Conservation (phyloP, 1,140 invertebrate species). For the Lepidurus apus region DNA sequence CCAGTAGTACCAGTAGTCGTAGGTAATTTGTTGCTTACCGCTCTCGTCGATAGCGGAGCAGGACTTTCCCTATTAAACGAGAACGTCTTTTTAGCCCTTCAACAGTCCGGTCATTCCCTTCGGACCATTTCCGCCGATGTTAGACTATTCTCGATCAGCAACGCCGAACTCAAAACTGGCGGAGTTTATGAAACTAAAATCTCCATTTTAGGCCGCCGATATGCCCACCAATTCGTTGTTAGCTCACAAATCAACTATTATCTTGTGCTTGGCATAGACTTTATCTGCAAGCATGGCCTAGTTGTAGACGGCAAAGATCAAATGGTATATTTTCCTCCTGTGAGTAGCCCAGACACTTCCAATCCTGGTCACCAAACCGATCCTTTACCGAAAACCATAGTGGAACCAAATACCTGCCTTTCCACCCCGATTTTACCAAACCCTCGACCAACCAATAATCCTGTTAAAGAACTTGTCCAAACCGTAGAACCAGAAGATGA, state of each 20-base stretch:
- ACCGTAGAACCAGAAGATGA: no score
- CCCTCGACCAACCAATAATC: no score
- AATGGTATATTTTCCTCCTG: no score
- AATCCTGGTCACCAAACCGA: not conserved
- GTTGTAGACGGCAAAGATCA: not conserved
- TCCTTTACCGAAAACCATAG: not conserved
- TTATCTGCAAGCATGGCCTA: not conserved
- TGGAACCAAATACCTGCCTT: not conserved
- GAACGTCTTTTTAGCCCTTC: not conserved
- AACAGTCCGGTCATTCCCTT: not conserved
- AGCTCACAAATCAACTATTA: not conserved
- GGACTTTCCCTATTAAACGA: not conserved
- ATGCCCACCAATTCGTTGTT: not conserved
- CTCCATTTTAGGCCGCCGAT: not conserved
- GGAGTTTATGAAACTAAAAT: not conserved
- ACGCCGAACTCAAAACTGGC: not conserved
- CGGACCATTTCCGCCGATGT: not conserved
- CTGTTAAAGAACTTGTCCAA: not conserved
- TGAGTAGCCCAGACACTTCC: not conserved
- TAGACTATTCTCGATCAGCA: not conserved
- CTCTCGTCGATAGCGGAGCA: no score
- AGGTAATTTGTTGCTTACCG: not conserved
- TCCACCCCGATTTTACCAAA: not conserved
- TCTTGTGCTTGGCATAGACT: not conserved
- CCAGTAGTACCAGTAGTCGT: no score